phyloP scores from a whole-genome alignment of 1,140 invertebrate species.

The Procambarus virginalis region DNA sequence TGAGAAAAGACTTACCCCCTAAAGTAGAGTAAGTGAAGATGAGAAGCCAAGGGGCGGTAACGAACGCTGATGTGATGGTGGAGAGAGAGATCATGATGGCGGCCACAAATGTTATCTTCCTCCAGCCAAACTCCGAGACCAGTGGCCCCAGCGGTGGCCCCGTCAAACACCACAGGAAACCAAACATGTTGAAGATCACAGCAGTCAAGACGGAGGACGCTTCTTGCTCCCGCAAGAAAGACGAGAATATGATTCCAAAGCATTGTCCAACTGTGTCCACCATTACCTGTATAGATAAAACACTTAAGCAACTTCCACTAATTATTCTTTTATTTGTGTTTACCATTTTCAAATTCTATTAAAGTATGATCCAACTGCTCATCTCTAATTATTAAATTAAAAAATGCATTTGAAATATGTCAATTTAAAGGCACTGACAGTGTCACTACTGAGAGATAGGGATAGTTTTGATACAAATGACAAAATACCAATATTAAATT shows the following conservation, averaged over 20 bases:
- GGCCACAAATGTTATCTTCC: constrained; percentile 8
- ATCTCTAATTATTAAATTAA: too few relatives aligned
- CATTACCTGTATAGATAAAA: neutral
- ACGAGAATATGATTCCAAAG: constrained; percentile 41
- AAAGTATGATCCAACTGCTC: too few relatives aligned
- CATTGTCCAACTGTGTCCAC: constrained; percentile 35
- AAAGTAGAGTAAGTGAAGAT: constrained; percentile 34
- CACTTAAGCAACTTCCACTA: too few relatives aligned
- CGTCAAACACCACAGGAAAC: constrained; percentile 32
- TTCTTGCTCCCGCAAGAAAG: constrained; percentile 8
- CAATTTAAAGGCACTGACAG: too few relatives aligned
- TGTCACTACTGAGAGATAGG: too few relatives aligned
- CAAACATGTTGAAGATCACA: constrained; percentile 46
- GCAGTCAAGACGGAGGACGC: constrained; percentile 19
- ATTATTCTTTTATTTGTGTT: too few relatives aligned
- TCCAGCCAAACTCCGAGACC: constrained; percentile 31
- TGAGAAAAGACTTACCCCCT: constrained; percentile 3
- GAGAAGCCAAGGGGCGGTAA: constrained; percentile 26
- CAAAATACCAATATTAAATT: too few relatives aligned
- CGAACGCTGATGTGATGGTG: constrained; percentile 33
- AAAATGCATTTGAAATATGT: too few relatives aligned
- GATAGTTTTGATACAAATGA: too few relatives aligned
- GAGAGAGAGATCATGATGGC: constrained; percentile 10
- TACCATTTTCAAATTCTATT: too few relatives aligned
- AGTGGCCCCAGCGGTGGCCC: constrained; percentile 15